phyloP scores from a whole-genome alignment of 2,113 vertebrate genomes.

The Vimba vimba region DNA sequence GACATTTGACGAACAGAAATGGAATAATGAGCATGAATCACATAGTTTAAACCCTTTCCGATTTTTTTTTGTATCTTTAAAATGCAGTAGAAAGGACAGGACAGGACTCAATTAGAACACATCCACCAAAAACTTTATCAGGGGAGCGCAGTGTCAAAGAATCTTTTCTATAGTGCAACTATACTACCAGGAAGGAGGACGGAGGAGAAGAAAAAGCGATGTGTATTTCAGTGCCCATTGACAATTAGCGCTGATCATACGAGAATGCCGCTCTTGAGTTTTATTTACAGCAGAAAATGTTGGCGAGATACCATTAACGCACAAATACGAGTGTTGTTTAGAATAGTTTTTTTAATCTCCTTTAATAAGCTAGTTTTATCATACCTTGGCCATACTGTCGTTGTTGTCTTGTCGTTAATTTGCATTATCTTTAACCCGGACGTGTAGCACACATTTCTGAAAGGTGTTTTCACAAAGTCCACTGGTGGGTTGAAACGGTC shows the following conservation, averaged over 20 bases:
- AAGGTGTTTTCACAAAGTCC: background rate
- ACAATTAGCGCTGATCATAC: background rate
- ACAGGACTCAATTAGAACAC: background rate
- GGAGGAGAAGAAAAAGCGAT: background rate
- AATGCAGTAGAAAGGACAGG: too few species aligned
- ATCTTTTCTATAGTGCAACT: background rate
- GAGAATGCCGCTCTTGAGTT: background rate
- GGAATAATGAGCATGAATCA: too few species aligned
- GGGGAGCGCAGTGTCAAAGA: background rate
- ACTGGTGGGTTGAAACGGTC: background rate
- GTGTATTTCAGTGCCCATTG: background rate
- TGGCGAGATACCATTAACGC: background rate
- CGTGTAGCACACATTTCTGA: background rate
- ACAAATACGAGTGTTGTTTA: background rate
- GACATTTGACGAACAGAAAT: too few species aligned
- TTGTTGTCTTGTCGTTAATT: background rate
- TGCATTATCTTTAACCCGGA: background rate
- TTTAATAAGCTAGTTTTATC: background rate
- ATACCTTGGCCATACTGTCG: conserved; percentile 69
- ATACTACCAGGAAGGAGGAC: background rate
- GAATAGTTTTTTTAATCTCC: background rate
- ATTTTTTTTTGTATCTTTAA: too few species aligned
- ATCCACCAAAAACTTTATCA: background rate
- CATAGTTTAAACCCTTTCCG: too few species aligned
- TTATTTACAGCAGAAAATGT: background rate